Evolutionary conservation across 2,797 vertebrate genomes (phyloP), one percentile per base, ranked within the genome.

Genomic region (Rhinatrema bivittatum): DNA sequence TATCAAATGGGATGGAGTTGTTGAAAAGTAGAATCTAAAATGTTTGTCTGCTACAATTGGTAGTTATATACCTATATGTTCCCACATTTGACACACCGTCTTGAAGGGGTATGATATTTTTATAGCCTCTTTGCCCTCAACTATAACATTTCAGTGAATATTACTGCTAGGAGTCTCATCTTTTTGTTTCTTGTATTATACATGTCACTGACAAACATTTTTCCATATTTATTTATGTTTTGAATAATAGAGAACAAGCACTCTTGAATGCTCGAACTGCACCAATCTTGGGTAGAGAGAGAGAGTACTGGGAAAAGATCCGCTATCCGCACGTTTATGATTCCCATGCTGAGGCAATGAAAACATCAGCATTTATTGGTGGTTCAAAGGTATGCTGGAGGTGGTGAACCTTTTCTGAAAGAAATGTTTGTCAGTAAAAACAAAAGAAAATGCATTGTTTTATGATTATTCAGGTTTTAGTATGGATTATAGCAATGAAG

Each of bases 321-420:
- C 81, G 56, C 33, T 98, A 93, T 58, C 94, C 95, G 1, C 86
- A 98, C 27, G 95, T 99, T 47, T 99, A 95, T 37, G 93, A 99
- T 70, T 72, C 85, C 42, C 88, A 90, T 25, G 87, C 84, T 12
- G 91, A 97, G 70, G 93, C 94, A 43, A 76, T 79, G 35, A 94
- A 84, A 81, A 83, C 85, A 6, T 89, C 93, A 23, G 91, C 95
- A 5, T 98, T 97, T 71, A 85, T 99, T 39, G 93, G 93, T 46
- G 96, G 94, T 70, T 78, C 91, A 60, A 95, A 90, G 88, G 95
- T 98, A 75, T 55, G 74, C 20, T 21, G 35, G 23, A 31, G 14
- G 32, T 59, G 50, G 11, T 6, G 18, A n/a, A n/a, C n/a, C n/a
- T n/a, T n/a, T n/a, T n/a, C n/a, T n/a, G n/a, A n/a, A n/a, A n/a